phyloP scores from a whole-genome alignment of 2,888 invertebrate species.

The Neuroscelio doddi region DNA sequence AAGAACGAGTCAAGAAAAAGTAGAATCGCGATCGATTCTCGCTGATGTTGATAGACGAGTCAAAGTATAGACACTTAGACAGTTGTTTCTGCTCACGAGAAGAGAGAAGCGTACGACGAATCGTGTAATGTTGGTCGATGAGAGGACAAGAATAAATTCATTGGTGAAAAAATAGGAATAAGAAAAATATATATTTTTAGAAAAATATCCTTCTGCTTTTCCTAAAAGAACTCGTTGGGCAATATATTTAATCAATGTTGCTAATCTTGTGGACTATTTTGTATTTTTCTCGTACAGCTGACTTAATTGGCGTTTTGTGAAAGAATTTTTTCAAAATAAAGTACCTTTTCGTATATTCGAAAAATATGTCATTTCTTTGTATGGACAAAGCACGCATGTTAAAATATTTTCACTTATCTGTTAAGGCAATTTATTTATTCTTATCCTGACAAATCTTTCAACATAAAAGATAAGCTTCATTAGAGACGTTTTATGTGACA shows the following conservation, averaged over 20 bases:
- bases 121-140: slow-evolving; percentile 9
- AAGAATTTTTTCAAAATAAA: too few species aligned
- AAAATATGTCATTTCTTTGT: neutral
- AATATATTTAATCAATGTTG: neutral
- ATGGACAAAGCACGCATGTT: neutral
- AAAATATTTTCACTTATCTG: neutral
- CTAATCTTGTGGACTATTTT: too few species aligned
- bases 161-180: slow-evolving; percentile 6
- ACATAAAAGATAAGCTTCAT: slow-evolving; percentile 6
- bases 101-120: slow-evolving; percentile 11
- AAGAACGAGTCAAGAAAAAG: slow-evolving; percentile 11
- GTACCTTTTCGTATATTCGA: neutral
- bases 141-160: slow-evolving; percentile 15
- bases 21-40: slow-evolving; percentile 37
- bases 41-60: slow-evolving; percentile 30
- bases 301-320: too few species aligned
- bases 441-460: slow-evolving; percentile 7
- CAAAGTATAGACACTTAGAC: slow-evolving; percentile 29
- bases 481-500: neutral
- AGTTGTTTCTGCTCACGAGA: slow-evolving; percentile 11
- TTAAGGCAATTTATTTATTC: slow-evolving; percentile 7
- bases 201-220: slow-evolving; percentile 4
- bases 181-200: slow-evolving; percentile 8
- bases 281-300: too few species aligned
- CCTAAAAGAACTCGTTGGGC: neutral